Base-by-base conservation (phyloP, 2,113 vertebrate genomes). In the Eulemur macaco region DNA sequence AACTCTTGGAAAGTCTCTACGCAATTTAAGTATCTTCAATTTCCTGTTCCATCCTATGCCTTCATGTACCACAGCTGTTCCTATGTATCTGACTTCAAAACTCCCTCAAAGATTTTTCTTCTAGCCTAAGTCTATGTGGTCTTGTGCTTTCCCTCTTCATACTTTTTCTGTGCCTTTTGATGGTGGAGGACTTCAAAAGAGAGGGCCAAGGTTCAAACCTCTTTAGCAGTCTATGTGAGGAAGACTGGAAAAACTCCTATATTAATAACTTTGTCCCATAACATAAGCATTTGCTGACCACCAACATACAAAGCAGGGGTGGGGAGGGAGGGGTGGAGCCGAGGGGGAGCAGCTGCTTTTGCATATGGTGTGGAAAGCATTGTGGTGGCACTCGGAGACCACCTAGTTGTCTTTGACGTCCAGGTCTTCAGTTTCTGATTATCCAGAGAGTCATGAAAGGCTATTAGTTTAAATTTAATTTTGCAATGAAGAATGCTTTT, bases 391-490 rank as follows among this genome's bases (percentile, higher is more conserved):
- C 29, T 52, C 1, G 20, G 50, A 74, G 45, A 56, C 11, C n/a
- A 52, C n/a, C 20, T 58, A 78, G 31, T 56, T 63, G 69, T 64
- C 80, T 90, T 88, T 76, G 86, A 96, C 69, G 64, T 17, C 17
- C 60, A 96, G 66, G 47, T 37, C n/a, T 18, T 69, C 82, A 20
- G 6, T 76, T 89, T 88, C 54, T 25, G 29, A 86, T 81, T 97
- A 86, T 91, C 86, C 45, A 91, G 82, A 92, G 89, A 80, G 54
- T 93, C 88, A 93, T 52, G 66, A 93, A 98, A 97, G 58, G 42
- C 21, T 96, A 74, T 94, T 89, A 96, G 85, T 96, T 97, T 78
- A 96, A 93, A 95, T 82, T 96, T 96, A 89, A 96, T 92, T 39
- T 89, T 73, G 63, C 63, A 11, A 29, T 68, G 64, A 66, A 91